Conservation (phyloP, 1,140 invertebrate genomes). For the Hestina assimilis region DNA sequence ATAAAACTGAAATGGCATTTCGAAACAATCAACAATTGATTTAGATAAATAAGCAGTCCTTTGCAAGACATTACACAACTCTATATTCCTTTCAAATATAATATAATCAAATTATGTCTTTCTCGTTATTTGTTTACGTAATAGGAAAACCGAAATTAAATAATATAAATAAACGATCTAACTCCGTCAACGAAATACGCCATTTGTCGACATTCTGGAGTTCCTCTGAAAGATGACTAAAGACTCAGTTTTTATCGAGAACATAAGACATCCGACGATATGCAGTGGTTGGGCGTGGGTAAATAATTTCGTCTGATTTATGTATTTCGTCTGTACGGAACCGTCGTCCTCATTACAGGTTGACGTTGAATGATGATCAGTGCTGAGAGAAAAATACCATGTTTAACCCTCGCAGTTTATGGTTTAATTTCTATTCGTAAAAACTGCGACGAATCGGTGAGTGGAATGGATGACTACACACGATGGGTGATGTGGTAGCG, state of each 20-base stretch:
- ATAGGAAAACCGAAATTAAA: no score
- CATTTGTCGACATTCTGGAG: constrained; percentile 4
- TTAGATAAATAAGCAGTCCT: neutral
- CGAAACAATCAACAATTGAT: neutral
- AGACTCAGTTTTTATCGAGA: constrained; percentile 20
- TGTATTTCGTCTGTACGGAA: constrained; percentile 52
- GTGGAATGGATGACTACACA: constrained; percentile 19
- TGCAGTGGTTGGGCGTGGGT: constrained; percentile 48
- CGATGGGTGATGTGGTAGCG: constrained; percentile 13
- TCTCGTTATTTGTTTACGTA: no score
- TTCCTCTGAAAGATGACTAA: constrained; percentile 16
- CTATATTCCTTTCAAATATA: no score
- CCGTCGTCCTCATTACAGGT: constrained; percentile 62
- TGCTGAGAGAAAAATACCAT: constrained; percentile 50
- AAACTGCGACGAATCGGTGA: constrained; percentile 40
- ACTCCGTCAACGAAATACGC: constrained; percentile 9
- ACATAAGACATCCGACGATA: constrained; percentile 21
- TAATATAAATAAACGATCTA: neutral
- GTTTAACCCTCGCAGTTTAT: constrained; percentile 55
- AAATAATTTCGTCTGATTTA: constrained; percentile 67
- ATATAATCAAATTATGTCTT: no score
- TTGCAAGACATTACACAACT: no score
- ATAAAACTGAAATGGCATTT: neutral
- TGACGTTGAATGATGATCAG: constrained; percentile 67
- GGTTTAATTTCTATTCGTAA: constrained; percentile 58